Percentiles rank a stretch among this genome's conserved stretches.
Evolutionary conservation across 2,113 vertebrate species (phyloP).

Genomic region (Atrichornis clamosus): DNA sequence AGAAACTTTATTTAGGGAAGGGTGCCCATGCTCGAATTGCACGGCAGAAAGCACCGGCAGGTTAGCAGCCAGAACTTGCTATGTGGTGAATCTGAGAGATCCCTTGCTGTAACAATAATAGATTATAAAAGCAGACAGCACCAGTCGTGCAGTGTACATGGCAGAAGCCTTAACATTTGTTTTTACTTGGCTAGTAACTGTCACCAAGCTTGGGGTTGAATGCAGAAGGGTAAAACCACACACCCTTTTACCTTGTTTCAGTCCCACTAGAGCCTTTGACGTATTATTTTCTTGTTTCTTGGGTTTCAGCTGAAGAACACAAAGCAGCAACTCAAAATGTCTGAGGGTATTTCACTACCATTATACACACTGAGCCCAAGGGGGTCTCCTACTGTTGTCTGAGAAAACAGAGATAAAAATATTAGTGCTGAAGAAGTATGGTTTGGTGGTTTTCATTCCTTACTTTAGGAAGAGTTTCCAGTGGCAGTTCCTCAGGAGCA

Average conservation of each 20-base stretch:
- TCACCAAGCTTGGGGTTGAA: not conserved
- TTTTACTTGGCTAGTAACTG: not conserved
- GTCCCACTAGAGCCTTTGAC: not conserved
- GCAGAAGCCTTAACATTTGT: not conserved
- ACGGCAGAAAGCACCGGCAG: not conserved
- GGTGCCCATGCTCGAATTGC: rapidly evolving
- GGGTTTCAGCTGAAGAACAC: not conserved
- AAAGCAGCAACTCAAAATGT: not conserved
- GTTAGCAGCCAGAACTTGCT: not conserved
- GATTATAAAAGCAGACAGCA: not conserved
- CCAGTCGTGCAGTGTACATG: not conserved
- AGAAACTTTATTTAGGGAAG: not conserved
- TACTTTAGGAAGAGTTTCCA: not conserved
- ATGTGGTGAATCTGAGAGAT: not conserved
- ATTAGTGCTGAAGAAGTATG: not conserved
- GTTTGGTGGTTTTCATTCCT: not conserved
- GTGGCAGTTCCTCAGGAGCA: not conserved
- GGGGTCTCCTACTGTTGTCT: not conserved
- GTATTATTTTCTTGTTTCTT: not conserved
- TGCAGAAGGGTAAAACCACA: not conserved
- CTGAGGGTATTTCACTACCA: not conserved
- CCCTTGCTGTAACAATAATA: not conserved
- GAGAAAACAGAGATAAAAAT: not conserved
- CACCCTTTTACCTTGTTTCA: not conserved
- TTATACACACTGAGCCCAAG: not conserved